Evolutionary conservation across 2,113 vertebrate species (phyloP), one percentile per base, ranked within the genome.

Genomic region (Actinemys pallida): DNA sequence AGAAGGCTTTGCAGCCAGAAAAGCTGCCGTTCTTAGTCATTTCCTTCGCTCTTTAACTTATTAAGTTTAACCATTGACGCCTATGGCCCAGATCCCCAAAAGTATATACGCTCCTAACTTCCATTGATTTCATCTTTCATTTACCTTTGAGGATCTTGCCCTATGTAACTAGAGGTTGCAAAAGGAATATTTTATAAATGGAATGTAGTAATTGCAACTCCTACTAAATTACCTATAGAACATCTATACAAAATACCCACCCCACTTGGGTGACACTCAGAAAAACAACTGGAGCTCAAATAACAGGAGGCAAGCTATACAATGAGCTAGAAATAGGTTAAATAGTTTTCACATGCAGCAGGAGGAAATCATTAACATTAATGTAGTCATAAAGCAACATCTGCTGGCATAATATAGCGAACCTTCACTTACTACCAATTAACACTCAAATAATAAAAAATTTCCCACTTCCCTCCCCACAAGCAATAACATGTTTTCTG

Each of bases 361-460:
- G 3, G 95, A 94, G 90, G 88, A 90, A 88, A 96, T 95, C 80
- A 94, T 95, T 96, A 95, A 95, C 95, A 93, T 97, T 95, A 95
- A 97, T 91, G 54, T 76, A 95, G 94, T 96, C 96, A 94, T 95
- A 96, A 97, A 97, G 94, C 93, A 97, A 86, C 96, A 97, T 94
- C 95, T 97, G 94, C 94, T 96, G 95, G 95, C 89, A 92, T 91
- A 91, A 92, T 0, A 0, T 89, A 95, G 93, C 89, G 87, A 93
- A 96, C 97, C 95, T 95, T 95, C 90, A 65, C 92, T 89, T 95
- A 45, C 79, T 87, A 81, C 86, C 93, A 97, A 96, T 96, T 96
- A 96, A 94, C 89, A 95, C 95, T 95, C 31, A 94, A 92, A 96
- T 95, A 93, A 97, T 94, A 96, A 92, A 47, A 8, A 31, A 81